phyloP scores from a whole-genome alignment of 1,140 invertebrate genomes.

The Paralvinella palmiformis region DNA sequence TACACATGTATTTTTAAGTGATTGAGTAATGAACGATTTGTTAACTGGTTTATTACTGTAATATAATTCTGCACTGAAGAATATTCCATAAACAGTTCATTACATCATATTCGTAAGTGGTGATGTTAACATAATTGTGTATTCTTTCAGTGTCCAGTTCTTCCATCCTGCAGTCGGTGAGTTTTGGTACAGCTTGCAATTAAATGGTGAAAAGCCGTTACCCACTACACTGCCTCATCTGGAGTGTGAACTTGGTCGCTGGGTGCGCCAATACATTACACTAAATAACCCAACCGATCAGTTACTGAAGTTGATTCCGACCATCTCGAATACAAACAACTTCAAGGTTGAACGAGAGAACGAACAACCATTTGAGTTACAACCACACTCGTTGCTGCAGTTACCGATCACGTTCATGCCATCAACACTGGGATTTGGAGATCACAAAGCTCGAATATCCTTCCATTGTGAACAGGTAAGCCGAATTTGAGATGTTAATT shows the following conservation, averaged over 20 bases:
- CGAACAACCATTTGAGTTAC: constrained; percentile 32
- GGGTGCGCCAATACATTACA: constrained; percentile 37
- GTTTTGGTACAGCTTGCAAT: constrained; percentile 47
- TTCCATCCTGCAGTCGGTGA: constrained; percentile 45
- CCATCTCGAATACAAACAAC: constrained; percentile 45
- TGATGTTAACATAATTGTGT: too few species aligned
- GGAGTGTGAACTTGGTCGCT: constrained; percentile 49
- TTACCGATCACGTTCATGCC: constrained; percentile 48
- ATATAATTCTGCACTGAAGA: too few species aligned
- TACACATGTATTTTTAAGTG: too few species aligned
- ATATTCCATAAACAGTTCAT: too few species aligned
- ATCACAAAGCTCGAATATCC: constrained; percentile 38
- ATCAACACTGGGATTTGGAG: constrained; percentile 39
- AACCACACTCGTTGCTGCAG: constrained; percentile 29
- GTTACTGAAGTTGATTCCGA: constrained; percentile 35
- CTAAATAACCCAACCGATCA: constrained; percentile 46
- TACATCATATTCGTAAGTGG: too few species aligned
- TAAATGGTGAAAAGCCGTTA: constrained; percentile 36
- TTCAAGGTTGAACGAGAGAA: constrained; percentile 42
- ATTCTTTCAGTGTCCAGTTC: constrained; percentile 46
- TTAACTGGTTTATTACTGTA: too few species aligned
- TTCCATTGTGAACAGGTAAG: constrained; percentile 45
- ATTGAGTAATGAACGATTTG: too few species aligned
- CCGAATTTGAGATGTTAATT: too few species aligned
- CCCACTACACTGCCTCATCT: constrained; percentile 38